Percentiles rank a stretch among this genome's conserved stretches.
phyloP scores from a whole-genome alignment of 1,140 invertebrate genomes.

The Eulimnadia texana region DNA sequence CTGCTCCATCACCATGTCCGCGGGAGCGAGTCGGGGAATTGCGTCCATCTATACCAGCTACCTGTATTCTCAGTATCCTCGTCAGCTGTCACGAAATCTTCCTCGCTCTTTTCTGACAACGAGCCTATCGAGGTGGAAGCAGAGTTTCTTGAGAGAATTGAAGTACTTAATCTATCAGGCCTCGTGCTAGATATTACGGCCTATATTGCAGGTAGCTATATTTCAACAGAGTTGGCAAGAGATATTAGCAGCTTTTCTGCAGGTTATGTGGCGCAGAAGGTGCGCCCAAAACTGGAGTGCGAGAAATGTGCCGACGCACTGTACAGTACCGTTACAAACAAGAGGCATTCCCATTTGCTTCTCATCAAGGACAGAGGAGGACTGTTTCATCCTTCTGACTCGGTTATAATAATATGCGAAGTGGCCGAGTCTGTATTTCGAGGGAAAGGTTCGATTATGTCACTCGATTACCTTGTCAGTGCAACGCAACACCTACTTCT shows the following conservation, averaged over 20 bases:
- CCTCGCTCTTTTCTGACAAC: neutral
- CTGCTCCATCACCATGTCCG: neutral
- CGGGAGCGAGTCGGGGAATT: neutral
- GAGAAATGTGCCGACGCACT: neutral
- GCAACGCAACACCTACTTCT: neutral
- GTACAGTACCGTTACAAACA: neutral
- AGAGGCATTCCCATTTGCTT: neutral
- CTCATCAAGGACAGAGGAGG: neutral
- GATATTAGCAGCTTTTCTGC: neutral
- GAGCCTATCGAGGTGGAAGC: neutral
- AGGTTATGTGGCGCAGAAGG: neutral
- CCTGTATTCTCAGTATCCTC: neutral
- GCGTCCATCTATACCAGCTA: neutral
- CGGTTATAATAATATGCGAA: neutral
- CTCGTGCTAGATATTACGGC: neutral
- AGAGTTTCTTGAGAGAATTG: neutral
- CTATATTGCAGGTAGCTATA: neutral
- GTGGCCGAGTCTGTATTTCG: neutral
- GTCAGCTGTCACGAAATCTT: neutral
- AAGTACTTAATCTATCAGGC: neutral
- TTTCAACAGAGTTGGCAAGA: neutral
- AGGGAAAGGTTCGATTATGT: neutral
- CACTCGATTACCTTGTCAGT: neutral
- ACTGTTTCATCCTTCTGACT: neutral
- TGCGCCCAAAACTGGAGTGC: neutral